Conservation (phyloP, 2,113 vertebrate genomes). For the Festucalex cinctus region DNA sequence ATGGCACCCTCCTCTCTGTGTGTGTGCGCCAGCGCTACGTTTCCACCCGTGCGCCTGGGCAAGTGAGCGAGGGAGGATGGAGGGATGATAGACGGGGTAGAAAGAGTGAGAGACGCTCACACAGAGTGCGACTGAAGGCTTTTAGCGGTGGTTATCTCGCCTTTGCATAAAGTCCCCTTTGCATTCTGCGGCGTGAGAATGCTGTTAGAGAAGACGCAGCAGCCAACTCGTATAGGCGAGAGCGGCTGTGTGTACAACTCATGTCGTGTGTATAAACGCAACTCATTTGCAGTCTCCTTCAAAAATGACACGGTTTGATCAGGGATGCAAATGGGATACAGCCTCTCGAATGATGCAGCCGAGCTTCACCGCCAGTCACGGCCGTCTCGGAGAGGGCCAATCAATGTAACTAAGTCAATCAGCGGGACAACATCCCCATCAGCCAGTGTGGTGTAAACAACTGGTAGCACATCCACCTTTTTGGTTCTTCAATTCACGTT, state of each 20-base stretch:
- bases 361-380: constrained; percentile 43
- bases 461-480: not conserved
- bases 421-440: not conserved
- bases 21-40: constrained; percentile 58
- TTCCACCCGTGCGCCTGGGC: constrained; percentile 50
- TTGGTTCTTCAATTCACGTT: not conserved
- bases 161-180: constrained; percentile 67
- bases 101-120: constrained; percentile 15
- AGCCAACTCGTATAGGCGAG: constrained; percentile 50
- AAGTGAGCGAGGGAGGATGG: constrained; percentile 19
- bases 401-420: constrained; percentile 31
- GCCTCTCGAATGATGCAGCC: constrained; percentile 35
- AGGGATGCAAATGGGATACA: constrained; percentile 34
- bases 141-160: constrained; percentile 64
- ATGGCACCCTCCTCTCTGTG: constrained; percentile 58
- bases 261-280: constrained; percentile 50
- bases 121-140: constrained; percentile 54
- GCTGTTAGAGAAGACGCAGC: constrained; percentile 56
- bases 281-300: constrained; percentile 59
- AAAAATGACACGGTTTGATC: constrained; percentile 53
- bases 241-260: constrained; percentile 35
- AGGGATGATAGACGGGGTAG: not conserved
- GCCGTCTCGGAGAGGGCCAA: constrained; percentile 34
- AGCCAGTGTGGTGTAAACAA: not conserved
- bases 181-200: constrained; percentile 44